phyloP scores from a whole-genome alignment of 2,797 vertebrate species.

The Pseudopleuronectes americanus region DNA sequence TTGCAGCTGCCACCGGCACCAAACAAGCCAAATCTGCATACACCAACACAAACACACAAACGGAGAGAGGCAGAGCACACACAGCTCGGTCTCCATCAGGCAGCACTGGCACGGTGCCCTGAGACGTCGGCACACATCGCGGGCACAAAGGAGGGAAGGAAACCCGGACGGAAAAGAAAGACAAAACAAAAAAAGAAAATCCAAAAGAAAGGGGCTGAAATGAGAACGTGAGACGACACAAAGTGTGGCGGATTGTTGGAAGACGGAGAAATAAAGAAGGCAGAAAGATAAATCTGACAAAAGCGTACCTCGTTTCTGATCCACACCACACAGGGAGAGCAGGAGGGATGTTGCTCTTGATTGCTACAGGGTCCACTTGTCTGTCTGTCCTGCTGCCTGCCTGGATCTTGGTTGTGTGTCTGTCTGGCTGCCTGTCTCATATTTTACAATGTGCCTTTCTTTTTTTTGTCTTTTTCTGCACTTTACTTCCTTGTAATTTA shows the following conservation, averaged over 20 bases:
- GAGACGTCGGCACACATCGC: slow-evolving; percentile 69
- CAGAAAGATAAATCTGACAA: slow-evolving; percentile 44
- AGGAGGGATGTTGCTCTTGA: slow-evolving; percentile 59
- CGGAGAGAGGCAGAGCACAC: slow-evolving; percentile 22
- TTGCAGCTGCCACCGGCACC: slow-evolving; percentile 79
- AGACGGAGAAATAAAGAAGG: slow-evolving; percentile 30
- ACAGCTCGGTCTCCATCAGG: slow-evolving; percentile 62
- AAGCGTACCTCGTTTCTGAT: slow-evolving; percentile 62
- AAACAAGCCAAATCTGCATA: slow-evolving; percentile 82
- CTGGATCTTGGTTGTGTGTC: slow-evolving; percentile 43
- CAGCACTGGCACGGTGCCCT: slow-evolving; percentile 70
- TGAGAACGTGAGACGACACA: slow-evolving; percentile 37
- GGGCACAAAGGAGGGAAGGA: slow-evolving; percentile 71
- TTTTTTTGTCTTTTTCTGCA: slow-evolving; percentile 8
- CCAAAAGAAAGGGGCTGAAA: slow-evolving; percentile 31
- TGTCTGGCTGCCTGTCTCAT: slow-evolving; percentile 24
- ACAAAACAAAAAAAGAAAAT: slow-evolving; percentile 23
- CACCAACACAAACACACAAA: slow-evolving; percentile 27
- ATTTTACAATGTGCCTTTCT: slow-evolving; percentile 22
- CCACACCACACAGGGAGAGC: slow-evolving; percentile 44
- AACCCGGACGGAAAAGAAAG: slow-evolving; percentile 52
- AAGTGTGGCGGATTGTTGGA: slow-evolving; percentile 17
- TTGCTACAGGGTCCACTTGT: slow-evolving; percentile 64
- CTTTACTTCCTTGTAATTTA: not conserved
- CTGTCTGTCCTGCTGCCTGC: slow-evolving; percentile 27